These are phyloP conservation scores for Mesorhabditis belari DNA, from an alignment of 2,888 invertebrate species.

Conservation along the genomic window DNA sequence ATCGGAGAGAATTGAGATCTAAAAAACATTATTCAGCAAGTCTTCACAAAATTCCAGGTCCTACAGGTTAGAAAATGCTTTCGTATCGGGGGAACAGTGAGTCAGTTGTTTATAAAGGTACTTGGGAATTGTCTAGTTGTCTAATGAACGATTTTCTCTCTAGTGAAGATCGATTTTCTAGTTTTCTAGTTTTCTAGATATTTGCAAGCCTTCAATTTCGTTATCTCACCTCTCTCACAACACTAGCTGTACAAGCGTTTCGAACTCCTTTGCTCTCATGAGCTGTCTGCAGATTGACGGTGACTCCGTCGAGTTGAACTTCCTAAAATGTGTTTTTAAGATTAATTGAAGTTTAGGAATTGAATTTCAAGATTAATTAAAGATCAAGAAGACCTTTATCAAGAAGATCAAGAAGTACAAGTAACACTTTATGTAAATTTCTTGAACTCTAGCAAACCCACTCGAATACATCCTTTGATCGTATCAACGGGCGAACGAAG, in stretches of 20 bases:
- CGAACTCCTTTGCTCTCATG: slow-evolving; percentile 74
- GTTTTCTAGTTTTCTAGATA: too few relatives aligned
- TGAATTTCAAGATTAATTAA: too few relatives aligned
- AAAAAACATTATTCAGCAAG: not conserved
- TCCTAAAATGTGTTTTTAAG: not conserved
- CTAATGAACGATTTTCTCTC: too few relatives aligned
- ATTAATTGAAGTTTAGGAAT: not conserved
- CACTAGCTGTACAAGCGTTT: slow-evolving; percentile 76
- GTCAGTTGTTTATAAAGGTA: too few relatives aligned
- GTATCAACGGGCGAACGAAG: slow-evolving; percentile 58
- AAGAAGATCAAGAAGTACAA: too few relatives aligned
- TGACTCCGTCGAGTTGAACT: slow-evolving; percentile 69
- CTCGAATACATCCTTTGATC: slow-evolving; percentile 87
- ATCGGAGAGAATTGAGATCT: slow-evolving; percentile 45
- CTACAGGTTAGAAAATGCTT: too few relatives aligned
- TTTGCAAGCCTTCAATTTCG: too few relatives aligned
- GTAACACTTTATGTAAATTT: slow-evolving; percentile 25
- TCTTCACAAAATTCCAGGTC: too few relatives aligned
- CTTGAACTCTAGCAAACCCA: too few relatives aligned
- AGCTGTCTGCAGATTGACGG: slow-evolving; percentile 67
- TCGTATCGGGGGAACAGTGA: too few relatives aligned
- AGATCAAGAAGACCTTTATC: too few relatives aligned
- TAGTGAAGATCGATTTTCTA: not conserved
- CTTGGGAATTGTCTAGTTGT: too few relatives aligned
- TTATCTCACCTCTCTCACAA: slow-evolving; percentile 24